Percentiles rank a stretch among this genome's conserved stretches.
Evolutionary conservation across 2,888 invertebrate genomes (phyloP).

Genomic region (Acrobasis suavella): DNA sequence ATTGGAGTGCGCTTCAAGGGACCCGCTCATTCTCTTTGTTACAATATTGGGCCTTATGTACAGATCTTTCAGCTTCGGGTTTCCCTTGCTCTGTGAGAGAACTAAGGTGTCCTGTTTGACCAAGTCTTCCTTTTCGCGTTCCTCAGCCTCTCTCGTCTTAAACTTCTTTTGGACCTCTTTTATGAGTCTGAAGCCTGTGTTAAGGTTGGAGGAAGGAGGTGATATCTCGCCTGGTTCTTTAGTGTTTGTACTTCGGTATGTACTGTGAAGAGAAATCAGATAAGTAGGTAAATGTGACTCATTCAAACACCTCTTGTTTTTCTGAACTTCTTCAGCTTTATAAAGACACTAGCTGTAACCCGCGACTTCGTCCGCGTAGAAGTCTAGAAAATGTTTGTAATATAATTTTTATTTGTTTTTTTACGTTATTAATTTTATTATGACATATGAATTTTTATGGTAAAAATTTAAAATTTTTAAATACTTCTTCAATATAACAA

Average conservation of each 20-base stretch:
- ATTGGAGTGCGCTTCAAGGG: conserved; percentile 97
- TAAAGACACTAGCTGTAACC: too few relatives aligned
- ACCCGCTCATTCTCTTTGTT: conserved; percentile 96
- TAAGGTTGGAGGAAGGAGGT: conserved; percentile 97
- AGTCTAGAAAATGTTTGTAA: too few relatives aligned
- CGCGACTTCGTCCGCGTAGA: too few relatives aligned
- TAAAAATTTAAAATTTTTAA: too few relatives aligned
- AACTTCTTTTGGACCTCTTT: conserved; percentile 99
- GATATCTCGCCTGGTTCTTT: conserved; percentile 98
- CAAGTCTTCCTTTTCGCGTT: conserved; percentile 98
- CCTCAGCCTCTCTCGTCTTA: conserved; percentile 98
- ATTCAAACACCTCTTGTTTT: too few relatives aligned
- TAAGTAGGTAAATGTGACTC: background rate
- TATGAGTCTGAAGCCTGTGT: conserved; percentile 97
- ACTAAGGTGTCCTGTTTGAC: conserved; percentile 99
- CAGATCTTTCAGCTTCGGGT: conserved; percentile 98
- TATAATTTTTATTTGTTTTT: too few relatives aligned
- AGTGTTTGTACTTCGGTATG: conserved; percentile 97
- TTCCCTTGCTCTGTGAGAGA: conserved; percentile 96
- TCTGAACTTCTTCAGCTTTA: too few relatives aligned
- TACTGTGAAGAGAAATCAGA: conserved; percentile 78
- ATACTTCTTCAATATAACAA: too few relatives aligned
- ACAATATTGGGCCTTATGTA: conserved; percentile 99
- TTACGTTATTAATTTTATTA: too few relatives aligned
- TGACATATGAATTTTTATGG: too few relatives aligned